Percentiles rank a stretch among this genome's conserved stretches.
phyloP scores from a whole-genome alignment of 2,113 vertebrate genomes.

The Heterotilapia buettikoferi region DNA sequence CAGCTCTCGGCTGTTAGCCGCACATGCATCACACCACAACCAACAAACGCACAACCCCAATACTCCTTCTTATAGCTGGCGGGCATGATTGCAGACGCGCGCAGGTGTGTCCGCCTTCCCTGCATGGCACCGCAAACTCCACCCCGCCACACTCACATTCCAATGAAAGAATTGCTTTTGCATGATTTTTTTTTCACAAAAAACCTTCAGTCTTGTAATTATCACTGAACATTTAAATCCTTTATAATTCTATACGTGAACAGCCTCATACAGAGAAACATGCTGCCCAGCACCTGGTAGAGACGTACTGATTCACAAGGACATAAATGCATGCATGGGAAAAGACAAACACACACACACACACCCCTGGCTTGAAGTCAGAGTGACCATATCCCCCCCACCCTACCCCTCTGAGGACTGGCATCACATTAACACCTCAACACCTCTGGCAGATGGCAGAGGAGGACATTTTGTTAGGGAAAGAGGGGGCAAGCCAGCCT shows the following conservation, averaged over 20 bases:
- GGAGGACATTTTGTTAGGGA: not conserved
- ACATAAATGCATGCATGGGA: not conserved
- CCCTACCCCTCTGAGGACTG: conserved; percentile 3
- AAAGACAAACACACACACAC: not conserved
- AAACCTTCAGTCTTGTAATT: not conserved
- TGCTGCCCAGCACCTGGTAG: not conserved
- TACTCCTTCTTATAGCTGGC: not conserved
- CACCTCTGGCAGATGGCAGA: conserved; percentile 31
- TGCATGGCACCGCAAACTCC: not conserved
- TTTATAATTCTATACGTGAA: not conserved
- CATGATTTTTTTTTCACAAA: not conserved
- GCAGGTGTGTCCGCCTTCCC: not conserved
- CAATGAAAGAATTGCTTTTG: not conserved
- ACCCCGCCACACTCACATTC: not conserved
- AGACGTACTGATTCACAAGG: not conserved
- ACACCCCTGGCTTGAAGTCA: not conserved
- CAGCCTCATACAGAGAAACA: not conserved
- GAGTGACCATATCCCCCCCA: not conserved
- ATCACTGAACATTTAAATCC: not conserved
- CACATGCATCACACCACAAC: not conserved
- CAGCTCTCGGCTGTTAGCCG: not conserved
- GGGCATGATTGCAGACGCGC: not conserved
- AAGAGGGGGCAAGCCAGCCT: not conserved
- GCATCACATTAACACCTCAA: conserved; percentile 29
- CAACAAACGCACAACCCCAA: not conserved